Evolutionary conservation across 2,888 invertebrate genomes (phyloP), one percentile per base, ranked within the genome.

Genomic region (Alloplasta piceator): DNA sequence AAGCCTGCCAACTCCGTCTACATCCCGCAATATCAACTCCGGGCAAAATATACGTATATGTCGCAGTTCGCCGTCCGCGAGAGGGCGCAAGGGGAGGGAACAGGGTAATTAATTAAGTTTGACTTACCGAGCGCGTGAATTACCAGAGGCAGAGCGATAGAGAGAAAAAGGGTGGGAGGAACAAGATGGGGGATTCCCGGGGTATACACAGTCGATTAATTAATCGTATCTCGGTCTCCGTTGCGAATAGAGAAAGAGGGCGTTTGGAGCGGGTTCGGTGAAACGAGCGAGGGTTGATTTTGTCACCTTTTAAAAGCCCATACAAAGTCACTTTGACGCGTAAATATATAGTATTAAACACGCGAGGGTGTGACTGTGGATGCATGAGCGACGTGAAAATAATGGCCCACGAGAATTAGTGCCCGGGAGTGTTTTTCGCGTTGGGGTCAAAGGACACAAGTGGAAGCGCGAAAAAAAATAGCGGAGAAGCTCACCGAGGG

Each of bases 71-170:
- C 55, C 60, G 60, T 67, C 71, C 70, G 56, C 66, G 41, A 67
- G 64, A 75, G 58, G 64, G 64, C 66, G 67, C 61, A 67, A 12
- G 14, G 50, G 66, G 66, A 48, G 61, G 60, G 74, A 56, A 52
- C 75, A 79, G 84, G 85, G 85, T 91, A 91, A 91, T 91, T 91
- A 91, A 91, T 91, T 90, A 89, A 87, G 89, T 91, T 91, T 91
- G 90, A 90, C 90, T 91, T 88, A 87, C 87, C 89, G 88, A 46
- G 78, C 82, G 79, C 90, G 89, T 88, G 90, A 91, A 92, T 91
- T 90, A 89, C 90, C 26, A 84, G 86, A 85, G 87, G 86, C 85
- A 83, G 85, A 43, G 67, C 14, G 43, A 46, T 46, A 7, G 66
- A 26, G 43, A 66, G 71, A 16, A 36, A 72, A 48, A 56, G 61